Evolutionary conservation across 2,797 vertebrate species (phyloP).

Genomic region (Bradypodion ventrale): DNA sequence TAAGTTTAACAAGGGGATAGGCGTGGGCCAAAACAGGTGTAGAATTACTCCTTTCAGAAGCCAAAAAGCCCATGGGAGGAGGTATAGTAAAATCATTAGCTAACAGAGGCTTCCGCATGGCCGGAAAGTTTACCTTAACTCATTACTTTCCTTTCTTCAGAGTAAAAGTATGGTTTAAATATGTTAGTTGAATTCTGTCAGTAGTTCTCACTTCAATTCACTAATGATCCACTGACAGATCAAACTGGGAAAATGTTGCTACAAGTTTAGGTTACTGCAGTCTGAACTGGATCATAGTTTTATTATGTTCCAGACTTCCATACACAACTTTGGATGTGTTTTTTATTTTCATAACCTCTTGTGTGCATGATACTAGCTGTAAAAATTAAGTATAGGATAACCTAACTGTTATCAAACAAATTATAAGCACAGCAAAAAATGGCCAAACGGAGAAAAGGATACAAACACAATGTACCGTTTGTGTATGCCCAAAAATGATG

Average conservation of each 20-base stretch:
- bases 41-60: constrained; percentile 87
- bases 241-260: constrained; percentile 22
- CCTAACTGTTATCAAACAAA: not conserved
- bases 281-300: not conserved
- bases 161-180: constrained; percentile 17
- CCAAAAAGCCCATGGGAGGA: constrained; percentile 59
- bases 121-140: constrained; percentile 47
- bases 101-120: constrained; percentile 39
- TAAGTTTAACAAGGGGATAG: constrained; percentile 85
- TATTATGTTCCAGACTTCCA: not conserved
- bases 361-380: not conserved
- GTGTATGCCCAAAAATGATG: too few relatives aligned
- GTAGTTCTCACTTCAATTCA: constrained; percentile 33
- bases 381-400: not conserved
- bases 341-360: not conserved
- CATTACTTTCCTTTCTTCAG: not conserved
- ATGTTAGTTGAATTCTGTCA: not conserved
- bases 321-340: not conserved
- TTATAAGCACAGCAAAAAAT: too few relatives aligned
- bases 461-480: too few relatives aligned
- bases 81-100: constrained; percentile 50
- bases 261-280: not conserved
- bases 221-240: constrained; percentile 39
- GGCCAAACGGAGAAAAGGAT: too few relatives aligned
- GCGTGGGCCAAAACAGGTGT: constrained; percentile 86